Evolutionary conservation across 2,113 vertebrate genomes (phyloP).

Genomic region (Ophthalmolycus amberensis): DNA sequence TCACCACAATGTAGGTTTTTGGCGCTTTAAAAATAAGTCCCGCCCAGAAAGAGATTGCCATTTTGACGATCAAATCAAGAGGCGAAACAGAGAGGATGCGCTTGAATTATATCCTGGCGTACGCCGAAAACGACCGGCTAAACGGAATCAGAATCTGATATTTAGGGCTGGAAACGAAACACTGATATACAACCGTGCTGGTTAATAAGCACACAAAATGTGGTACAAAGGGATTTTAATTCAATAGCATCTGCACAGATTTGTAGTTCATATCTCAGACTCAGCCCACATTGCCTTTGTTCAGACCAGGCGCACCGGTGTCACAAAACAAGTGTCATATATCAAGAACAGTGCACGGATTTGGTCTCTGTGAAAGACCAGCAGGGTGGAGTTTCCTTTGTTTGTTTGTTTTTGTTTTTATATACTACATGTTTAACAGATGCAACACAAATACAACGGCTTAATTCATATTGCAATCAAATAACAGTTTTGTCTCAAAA

Average conservation of each 20-base stretch:
- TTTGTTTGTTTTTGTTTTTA: not conserved
- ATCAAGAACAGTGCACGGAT: not conserved
- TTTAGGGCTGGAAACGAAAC: not conserved
- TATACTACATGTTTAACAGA: not conserved
- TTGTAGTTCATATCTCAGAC: not conserved
- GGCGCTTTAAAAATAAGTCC: not conserved
- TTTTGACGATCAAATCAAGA: constrained; percentile 44
- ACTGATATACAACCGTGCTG: not conserved
- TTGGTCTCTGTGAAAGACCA: not conserved
- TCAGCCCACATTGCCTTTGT: not conserved
- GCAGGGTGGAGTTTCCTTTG: not conserved
- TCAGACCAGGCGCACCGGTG: not conserved
- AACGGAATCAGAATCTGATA: not conserved
- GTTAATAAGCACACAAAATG: not conserved
- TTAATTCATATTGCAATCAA: not conserved
- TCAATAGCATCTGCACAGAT: not conserved
- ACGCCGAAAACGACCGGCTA: not conserved
- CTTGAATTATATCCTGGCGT: not conserved
- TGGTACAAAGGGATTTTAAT: rapidly evolving
- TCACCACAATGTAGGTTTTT: not conserved
- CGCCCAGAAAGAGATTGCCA: constrained; percentile 55
- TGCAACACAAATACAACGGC: not conserved
- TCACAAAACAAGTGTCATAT: constrained; percentile 8
- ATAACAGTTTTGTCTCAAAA: not conserved
- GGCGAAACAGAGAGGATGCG: not conserved